Conservation (phyloP, 2,113 vertebrate species). For the Lasiurus cinereus region DNA sequence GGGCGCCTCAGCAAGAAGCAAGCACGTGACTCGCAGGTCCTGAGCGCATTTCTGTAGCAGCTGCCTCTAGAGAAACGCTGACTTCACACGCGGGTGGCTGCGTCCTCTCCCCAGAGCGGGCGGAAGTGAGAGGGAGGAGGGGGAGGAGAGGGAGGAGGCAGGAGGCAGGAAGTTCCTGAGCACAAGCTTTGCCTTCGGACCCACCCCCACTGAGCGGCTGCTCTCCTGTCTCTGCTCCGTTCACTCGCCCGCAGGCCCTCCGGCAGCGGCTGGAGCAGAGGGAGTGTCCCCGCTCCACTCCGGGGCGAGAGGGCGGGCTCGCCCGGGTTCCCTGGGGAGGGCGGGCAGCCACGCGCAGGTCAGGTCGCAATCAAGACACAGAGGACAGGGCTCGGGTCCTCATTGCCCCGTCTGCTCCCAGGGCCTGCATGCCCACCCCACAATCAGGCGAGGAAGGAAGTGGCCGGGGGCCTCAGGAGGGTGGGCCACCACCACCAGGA, state of each 20-base stretch:
- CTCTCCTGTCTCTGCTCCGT: background rate
- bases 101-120: conserved; percentile 18
- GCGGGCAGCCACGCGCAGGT: too few species aligned
- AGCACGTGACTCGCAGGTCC: background rate
- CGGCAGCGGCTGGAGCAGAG: too few species aligned
- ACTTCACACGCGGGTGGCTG: conserved; percentile 48
- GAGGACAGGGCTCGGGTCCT: background rate
- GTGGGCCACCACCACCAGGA: too few species aligned
- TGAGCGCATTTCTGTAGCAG: conserved; percentile 22
- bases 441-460: background rate
- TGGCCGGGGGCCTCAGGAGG: background rate
- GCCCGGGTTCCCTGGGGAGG: too few species aligned
- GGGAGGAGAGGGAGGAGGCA: background rate
- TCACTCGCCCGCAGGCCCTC: too few species aligned
- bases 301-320: too few species aligned
- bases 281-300: too few species aligned
- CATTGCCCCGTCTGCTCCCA: background rate
- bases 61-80: conserved; percentile 30
- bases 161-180: conserved; percentile 28
- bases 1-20: too few species aligned
- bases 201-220: background rate
- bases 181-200: conserved; percentile 45
- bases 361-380: background rate
- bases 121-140: background rate
- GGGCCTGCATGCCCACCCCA: background rate